Evolutionary conservation across 2,888 invertebrate genomes (phyloP), one percentile per base, ranked within the genome.

Genomic region (Coenonympha arcania): DNA sequence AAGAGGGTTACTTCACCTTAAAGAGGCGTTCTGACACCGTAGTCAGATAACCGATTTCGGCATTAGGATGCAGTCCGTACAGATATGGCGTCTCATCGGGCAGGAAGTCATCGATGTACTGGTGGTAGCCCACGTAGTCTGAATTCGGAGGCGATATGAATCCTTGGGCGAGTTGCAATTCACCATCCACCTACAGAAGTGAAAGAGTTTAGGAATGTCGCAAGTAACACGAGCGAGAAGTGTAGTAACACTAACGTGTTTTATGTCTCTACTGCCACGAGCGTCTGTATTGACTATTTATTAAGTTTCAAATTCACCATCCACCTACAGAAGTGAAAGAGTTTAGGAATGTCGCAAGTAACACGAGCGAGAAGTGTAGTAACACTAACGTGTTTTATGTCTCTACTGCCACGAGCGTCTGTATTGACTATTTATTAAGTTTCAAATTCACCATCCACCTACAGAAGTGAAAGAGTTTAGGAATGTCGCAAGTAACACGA

Each of bases 61-160:
- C 96, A 73, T 98, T 98, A 0, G 96, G 94, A 80, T 98, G 97
- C 15, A 98, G 84, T 0, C 97, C 97, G 66, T 98, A 98, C 11
- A 98, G 86, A 62, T 93, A 90, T 0, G 98, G 97, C 43, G 95
- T 94, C 79, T 98, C 97, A 0, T 92, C 87, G 0, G 97, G 97
- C 19, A 98, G 78, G 63, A 88, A 89, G 58, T 95, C 94, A 66
- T 96, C 96, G 36, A 98, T 92, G 74, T 96, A 97, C 45, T 87
- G 76, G 69, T 97, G 97, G 77, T 97, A 98, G 1, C 94, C 93
- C 6, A 83, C 80, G 73, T 95, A 96, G 78, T 97, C 96, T 0
- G 91, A 90, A 73, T 95, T 96, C 0, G 95, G 93, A 2, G 98
- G 97, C 0, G 94, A 91, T 28, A 91, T 88, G 79, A 98, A 98